Percentiles rank a stretch among this genome's conserved stretches.
phyloP scores from a whole-genome alignment of 1,140 invertebrate genomes.

The Cydia splendana region DNA sequence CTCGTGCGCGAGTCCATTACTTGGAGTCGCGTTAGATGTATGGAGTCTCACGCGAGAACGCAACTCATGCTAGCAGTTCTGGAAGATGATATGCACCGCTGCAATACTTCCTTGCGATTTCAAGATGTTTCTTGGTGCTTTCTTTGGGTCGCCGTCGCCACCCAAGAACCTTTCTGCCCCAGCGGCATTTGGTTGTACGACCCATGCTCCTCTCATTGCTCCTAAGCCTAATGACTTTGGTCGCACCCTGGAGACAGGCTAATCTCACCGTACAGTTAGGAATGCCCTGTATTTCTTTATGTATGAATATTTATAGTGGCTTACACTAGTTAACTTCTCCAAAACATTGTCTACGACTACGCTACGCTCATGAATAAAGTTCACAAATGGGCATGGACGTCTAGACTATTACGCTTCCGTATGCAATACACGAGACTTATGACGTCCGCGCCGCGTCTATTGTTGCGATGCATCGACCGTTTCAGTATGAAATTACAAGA shows the following conservation, averaged over 20 bases:
- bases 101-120: too few species aligned
- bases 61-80: too few species aligned
- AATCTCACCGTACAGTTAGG: background rate
- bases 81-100: too few species aligned
- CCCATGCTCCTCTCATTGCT: too few species aligned
- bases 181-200: too few species aligned
- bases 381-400: conserved; percentile 15
- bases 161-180: background rate
- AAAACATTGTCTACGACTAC: background rate
- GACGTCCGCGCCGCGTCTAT: conserved; percentile 14
- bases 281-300: too few species aligned
- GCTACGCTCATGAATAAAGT: background rate
- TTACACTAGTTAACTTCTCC: too few species aligned
- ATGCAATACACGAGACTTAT: conserved; percentile 8
- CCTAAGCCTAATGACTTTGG: background rate
- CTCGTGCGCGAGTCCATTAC: too few species aligned
- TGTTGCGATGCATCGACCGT: conserved; percentile 14
- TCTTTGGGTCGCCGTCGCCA: background rate
- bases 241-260: background rate
- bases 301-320: too few species aligned
- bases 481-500: background rate
- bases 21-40: too few species aligned
- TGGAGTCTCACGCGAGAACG: too few species aligned
- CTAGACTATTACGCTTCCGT: conserved; percentile 27
- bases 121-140: too few species aligned